These are phyloP conservation scores for Ceratitis capitata DNA, from an alignment of 1,140 invertebrate genomes.

Conservation along the genomic window DNA sequence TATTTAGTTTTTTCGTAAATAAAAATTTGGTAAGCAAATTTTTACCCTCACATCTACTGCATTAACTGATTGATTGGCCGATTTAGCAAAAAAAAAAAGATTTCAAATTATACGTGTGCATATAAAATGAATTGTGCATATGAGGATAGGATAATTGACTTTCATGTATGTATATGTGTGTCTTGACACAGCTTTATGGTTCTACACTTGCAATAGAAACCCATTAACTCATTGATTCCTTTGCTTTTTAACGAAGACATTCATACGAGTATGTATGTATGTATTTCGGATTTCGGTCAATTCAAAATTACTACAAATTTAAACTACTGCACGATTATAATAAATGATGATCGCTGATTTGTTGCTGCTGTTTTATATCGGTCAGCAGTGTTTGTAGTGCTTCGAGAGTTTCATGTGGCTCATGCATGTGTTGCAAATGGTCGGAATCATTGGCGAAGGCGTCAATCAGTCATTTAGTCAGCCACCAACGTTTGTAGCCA, in stretches of 20 bases:
- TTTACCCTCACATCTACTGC: neutral
- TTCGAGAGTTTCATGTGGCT: neutral
- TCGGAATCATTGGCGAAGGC: neutral
- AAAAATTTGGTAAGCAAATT: neutral
- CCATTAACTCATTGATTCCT: no score
- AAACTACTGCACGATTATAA: slow-evolving; percentile 11
- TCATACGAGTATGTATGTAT: no score
- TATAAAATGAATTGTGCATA: no score
- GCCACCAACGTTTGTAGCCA: neutral
- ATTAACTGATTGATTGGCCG: no score
- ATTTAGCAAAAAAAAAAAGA: no score
- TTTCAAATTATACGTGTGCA: no score
- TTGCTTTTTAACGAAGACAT: no score
- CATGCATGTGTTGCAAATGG: neutral
- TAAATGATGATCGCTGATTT: neutral
- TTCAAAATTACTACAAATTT: neutral
- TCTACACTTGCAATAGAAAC: no score
- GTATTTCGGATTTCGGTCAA: neutral
- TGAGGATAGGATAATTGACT: no score
- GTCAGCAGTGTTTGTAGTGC: neutral
- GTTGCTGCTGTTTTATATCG: neutral
- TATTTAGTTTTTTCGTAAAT: neutral
- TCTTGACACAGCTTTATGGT: no score
- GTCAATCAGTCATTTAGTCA: neutral
- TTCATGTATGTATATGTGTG: no score